Conservation (phyloP, 2,888 invertebrate species). For the Lasioglossum malachurum region DNA sequence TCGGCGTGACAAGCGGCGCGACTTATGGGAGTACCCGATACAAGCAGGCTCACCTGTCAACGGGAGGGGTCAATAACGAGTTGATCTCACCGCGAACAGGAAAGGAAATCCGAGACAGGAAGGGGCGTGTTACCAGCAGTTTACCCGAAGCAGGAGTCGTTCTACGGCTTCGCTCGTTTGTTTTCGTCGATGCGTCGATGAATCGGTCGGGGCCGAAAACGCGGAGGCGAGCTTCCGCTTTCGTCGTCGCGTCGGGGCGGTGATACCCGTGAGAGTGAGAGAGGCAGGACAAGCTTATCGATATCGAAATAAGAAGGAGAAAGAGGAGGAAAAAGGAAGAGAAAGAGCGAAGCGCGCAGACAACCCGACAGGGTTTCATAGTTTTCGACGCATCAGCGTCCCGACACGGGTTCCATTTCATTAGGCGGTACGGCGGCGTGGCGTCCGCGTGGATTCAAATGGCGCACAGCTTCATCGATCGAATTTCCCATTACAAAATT, state of each 20-base stretch:
- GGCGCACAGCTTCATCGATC: slow-evolving; percentile 38
- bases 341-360: neutral
- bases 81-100: slow-evolving; percentile 22
- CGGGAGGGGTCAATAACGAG: slow-evolving; percentile 23
- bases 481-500: slow-evolving; percentile 43
- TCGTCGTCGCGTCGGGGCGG: no score
- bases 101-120: slow-evolving; percentile 50
- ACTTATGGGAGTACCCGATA: neutral
- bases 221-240: slow-evolving; percentile 26
- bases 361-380: slow-evolving; percentile 10
- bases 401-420: slow-evolving; percentile 24
- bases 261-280: neutral
- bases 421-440: slow-evolving; percentile 1
- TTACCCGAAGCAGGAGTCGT: slow-evolving; percentile 38
- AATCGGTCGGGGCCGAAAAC: slow-evolving; percentile 30
- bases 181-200: slow-evolving; percentile 46
- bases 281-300: neutral
- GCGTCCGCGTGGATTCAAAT: slow-evolving; percentile 40
- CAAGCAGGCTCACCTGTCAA: slow-evolving; percentile 10
- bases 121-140: slow-evolving; percentile 47
- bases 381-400: slow-evolving; percentile 8
- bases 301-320: neutral
- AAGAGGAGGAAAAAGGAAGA: no score
- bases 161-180: slow-evolving; percentile 63
- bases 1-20: no score